Evolutionary conservation across 2,888 invertebrate species (phyloP), one percentile per base, ranked within the genome.

Genomic region (Cephus spinipes): DNA sequence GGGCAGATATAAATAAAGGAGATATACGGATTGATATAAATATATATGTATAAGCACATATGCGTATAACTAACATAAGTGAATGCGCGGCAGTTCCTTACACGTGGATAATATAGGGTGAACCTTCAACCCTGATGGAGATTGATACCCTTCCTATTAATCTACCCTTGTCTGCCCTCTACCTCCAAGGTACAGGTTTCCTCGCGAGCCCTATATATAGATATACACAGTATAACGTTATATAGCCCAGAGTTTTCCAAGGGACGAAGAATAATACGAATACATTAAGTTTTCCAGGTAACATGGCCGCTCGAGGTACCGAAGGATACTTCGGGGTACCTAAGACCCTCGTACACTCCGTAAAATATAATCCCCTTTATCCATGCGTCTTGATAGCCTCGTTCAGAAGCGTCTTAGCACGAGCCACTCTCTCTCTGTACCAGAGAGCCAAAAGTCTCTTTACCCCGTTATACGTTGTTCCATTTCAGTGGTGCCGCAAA

Each of bases 91-190:
- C 15, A 35, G 69, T 77, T 77, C 15, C 75, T 69, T 36, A 55
- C 40, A 55, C 40, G 40, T 55, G 40, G 40, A 55, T 55, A 55
- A 55, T 55, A 55, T 55, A 55, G 40, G 40, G 40, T 55, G 40
- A 55, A 55, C 40, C 85, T 85, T 85, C 83, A 83, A 79, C 79
- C 80, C 77, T 81, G 87, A 88, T 87, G 87, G 84, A 89, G 88
- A 89, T 89, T 87, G 89, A 89, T 89, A 87, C 79, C 81, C 82
- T 81, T 80, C 81, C 82, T 85, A 87, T 89, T 88, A 87, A 89
- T 89, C 89, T 84, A 85, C 82, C 82, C 83, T 83, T 81, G 86
- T 84, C 85, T 83, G 79, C 68, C 40, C 77, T 55, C 40, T 73
- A 69, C 55, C 76, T 30, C 69, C 31, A 36, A 34, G 9, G 74